phyloP scores from a whole-genome alignment of 2,113 vertebrate species.

The Ascaphus truei region DNA sequence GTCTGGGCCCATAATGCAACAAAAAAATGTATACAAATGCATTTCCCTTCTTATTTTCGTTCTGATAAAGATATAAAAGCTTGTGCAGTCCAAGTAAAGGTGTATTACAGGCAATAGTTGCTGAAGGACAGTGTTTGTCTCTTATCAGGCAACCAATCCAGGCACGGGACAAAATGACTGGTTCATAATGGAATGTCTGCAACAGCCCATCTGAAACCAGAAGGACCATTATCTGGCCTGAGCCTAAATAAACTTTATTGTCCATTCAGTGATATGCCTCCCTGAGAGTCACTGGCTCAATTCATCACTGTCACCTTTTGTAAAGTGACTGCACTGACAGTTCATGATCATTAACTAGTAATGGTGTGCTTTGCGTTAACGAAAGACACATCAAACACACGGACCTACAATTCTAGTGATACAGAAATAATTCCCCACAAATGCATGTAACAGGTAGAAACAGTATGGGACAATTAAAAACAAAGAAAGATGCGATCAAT shows the following conservation, averaged over 20 bases:
- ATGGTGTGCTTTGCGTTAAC: conserved; percentile 73
- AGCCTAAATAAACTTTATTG: conserved; percentile 78
- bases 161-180: conserved; percentile 8
- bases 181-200: conserved; percentile 40
- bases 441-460: no score
- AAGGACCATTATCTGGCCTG: conserved; percentile 66
- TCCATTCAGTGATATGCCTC: conserved; percentile 62
- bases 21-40: no score
- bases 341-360: conserved; percentile 77
- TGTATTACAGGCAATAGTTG: background rate
- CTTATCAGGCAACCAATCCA: background rate
- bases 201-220: conserved; percentile 57
- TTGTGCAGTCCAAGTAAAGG: background rate
- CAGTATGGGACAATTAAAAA: no score
- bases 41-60: no score
- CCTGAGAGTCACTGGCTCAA: conserved; percentile 58
- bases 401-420: no score
- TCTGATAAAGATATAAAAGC: background rate
- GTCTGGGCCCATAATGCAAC: no score
- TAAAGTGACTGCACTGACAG: conserved; percentile 71
- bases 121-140: conserved; percentile 8
- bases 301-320: conserved; percentile 73
- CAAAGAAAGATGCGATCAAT: no score
- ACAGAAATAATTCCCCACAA: no score
- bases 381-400: conserved; percentile 65